Conservation (phyloP, 2,113 vertebrate species). For the Tamias sibiricus region DNA sequence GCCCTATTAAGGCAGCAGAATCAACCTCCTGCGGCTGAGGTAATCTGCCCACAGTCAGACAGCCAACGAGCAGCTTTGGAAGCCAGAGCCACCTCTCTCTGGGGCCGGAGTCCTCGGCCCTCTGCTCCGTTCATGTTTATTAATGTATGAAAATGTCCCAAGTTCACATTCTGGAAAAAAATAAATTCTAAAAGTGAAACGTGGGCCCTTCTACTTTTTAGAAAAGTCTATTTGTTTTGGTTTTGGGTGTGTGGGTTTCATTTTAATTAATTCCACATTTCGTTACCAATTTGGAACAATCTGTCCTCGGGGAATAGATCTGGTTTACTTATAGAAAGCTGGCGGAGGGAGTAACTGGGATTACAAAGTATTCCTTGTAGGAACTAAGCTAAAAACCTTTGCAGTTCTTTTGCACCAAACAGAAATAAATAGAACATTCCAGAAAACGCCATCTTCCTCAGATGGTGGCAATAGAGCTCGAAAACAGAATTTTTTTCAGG, state of each 20-base stretch:
- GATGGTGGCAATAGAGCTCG: background rate
- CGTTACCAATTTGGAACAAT: conserved; percentile 75
- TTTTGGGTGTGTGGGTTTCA: conserved; percentile 70
- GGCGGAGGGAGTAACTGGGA: conserved; percentile 24
- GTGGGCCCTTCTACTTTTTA: conserved; percentile 54
- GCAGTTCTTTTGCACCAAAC: conserved; percentile 22
- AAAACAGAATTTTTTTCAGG: background rate
- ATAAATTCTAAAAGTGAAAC: conserved; percentile 47
- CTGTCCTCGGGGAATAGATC: conserved; percentile 70
- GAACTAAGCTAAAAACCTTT: conserved; percentile 59
- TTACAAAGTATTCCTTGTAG: conserved; percentile 70
- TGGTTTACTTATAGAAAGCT: conserved; percentile 75
- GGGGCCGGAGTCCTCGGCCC: background rate
- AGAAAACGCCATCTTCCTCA: conserved; percentile 53
- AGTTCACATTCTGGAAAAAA: conserved; percentile 28
- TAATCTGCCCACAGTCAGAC: background rate
- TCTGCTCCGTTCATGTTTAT: background rate
- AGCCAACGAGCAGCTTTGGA: background rate
- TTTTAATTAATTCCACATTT: conserved; percentile 80
- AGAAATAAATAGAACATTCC: conserved; percentile 52
- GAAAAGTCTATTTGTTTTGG: conserved; percentile 75
- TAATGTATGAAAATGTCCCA: background rate
- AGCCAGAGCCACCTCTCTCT: background rate
- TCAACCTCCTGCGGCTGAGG: background rate
- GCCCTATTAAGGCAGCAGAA: background rate